A percentile compares a stretch with the other conserved stretches of the same genome.
These are phyloP conservation scores for Philonicus albiceps DNA, from an alignment of 2,888 invertebrate genomes.

Conservation along the genomic window DNA sequence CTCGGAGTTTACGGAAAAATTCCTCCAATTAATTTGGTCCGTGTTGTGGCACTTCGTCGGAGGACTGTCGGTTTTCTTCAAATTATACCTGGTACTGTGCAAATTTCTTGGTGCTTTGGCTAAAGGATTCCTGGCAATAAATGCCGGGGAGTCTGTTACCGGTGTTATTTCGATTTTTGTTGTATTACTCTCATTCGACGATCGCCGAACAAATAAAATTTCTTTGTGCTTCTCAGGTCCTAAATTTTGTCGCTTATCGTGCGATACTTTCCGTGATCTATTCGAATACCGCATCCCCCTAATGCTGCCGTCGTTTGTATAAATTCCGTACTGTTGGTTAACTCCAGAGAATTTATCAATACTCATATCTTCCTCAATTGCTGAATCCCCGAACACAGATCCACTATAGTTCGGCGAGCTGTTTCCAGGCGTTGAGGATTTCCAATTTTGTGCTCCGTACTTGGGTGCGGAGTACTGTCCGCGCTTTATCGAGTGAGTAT, in stretches of 20 bases:
- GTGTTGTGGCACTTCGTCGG: constrained; percentile 43
- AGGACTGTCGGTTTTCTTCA: constrained; percentile 45
- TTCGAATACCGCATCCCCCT: constrained; percentile 56
- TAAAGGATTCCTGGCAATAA: constrained; percentile 54
- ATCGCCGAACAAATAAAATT: constrained; percentile 59
- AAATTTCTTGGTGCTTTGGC: constrained; percentile 43
- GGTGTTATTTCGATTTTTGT: constrained; percentile 63
- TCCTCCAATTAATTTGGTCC: constrained; percentile 67
- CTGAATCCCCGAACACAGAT: constrained; percentile 63
- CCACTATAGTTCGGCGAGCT: constrained; percentile 64
- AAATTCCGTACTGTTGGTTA: constrained; percentile 49
- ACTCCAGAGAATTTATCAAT: constrained; percentile 62
- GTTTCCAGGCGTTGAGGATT: constrained; percentile 61
- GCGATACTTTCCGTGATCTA: constrained; percentile 50
- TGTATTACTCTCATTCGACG: constrained; percentile 55
- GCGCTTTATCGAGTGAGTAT: constrained; percentile 63
- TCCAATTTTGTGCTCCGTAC: constrained; percentile 54
- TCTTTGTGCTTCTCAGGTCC: constrained; percentile 56
- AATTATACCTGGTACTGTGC: constrained; percentile 11
- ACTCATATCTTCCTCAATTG: constrained; percentile 63
- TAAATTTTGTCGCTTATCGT: constrained; percentile 16
- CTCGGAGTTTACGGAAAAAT: constrained; percentile 61
- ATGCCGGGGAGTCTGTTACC: constrained; percentile 52
- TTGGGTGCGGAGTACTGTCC: constrained; percentile 60
- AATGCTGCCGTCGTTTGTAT: constrained; percentile 50